These are phyloP conservation scores for Lobophora halterata DNA, from an alignment of 2,888 invertebrate genomes.

Conservation along the genomic window DNA sequence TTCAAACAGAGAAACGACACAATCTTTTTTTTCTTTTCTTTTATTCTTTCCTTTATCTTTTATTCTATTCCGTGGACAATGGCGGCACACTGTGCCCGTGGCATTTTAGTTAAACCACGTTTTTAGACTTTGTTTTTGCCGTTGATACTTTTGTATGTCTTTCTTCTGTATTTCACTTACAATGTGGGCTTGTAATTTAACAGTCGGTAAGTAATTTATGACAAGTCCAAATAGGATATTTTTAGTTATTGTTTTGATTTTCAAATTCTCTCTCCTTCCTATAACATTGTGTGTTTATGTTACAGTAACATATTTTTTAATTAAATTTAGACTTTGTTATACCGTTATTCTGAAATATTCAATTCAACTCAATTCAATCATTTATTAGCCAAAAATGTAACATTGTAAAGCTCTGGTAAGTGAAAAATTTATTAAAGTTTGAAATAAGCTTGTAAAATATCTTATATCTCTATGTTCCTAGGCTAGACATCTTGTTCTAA, in stretches of 20 bases:
- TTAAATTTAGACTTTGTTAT: too few species aligned
- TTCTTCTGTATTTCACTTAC: conserved; percentile 32
- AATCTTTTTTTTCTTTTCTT: conserved; percentile 63
- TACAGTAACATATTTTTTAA: too few species aligned
- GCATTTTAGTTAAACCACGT: conserved; percentile 70
- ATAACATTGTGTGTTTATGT: background rate
- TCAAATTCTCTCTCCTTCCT: conserved; percentile 2
- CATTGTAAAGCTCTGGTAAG: too few species aligned
- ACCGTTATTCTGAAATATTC: too few species aligned
- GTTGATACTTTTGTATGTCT: conserved; percentile 44
- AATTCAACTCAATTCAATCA: too few species aligned
- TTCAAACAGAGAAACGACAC: conserved; percentile 77
- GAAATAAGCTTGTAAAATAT: too few species aligned
- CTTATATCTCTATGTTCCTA: too few species aligned
- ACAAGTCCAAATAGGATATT: conserved; percentile 15
- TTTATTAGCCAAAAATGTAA: too few species aligned
- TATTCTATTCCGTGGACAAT: conserved; percentile 64
- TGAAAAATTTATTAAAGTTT: too few species aligned
- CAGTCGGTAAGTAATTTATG: conserved; percentile 22
- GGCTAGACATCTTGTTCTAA: too few species aligned
- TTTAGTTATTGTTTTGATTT: conserved; percentile 2
- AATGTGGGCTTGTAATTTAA: conserved; percentile 26
- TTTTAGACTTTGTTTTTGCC: conserved; percentile 59
- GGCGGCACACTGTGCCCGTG: conserved; percentile 65
- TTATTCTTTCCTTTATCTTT: conserved; percentile 57